Base-by-base conservation (phyloP, 2,113 vertebrate species). In the Dromiciops gliroides region DNA sequence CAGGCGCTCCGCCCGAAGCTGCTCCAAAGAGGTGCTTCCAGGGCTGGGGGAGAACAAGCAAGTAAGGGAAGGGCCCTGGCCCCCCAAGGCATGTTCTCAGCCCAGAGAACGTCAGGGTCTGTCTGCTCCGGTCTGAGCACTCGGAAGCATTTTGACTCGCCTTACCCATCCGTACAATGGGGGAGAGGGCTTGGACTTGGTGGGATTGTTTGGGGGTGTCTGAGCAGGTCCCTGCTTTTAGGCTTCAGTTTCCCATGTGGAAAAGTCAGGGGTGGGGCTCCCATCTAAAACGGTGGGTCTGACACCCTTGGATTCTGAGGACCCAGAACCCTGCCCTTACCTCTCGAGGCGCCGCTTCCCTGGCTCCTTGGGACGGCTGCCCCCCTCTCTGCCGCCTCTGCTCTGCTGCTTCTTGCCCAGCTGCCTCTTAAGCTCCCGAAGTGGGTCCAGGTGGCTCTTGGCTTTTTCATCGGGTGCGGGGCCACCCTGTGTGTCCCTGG, bases 1-100 rank as follows among this genome's bases (percentile, higher is more conserved):
- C 8, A 99, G 96, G 25, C 99, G 99, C 95, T 99, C 99, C 0
- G 98, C 98, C 19, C 99, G 98, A 26, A 99, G 97, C 93, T 96
- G 97, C 56, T 99, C 98, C 10, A 98, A 97, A 0, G 98, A 94
- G 67, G 25, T 16, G 5, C 14, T 16, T 4, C 31, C 31, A 26
- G 92, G 25, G 14, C 52, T 91, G 9, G 6, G 2, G 7, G 24
- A 19, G 56, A 6, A 37, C 2, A 51, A 26, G 31, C 10, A 12
- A 53, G 25, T 28, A 7, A 53, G 52, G 24, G 52, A 9, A 7
- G 24, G 50, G 50, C 12, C 50, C 49, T 50, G 49, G 49, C 49
- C 49, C 49, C 49, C 49, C 3, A 50, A 50, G 3, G 49, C 49
- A 50, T 9, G 49, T 50, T 50, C 49, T 50, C 49, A 9, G 49